These are phyloP conservation scores for Pygoscelis adeliae DNA, from an alignment of 2,113 vertebrate species.

Conservation along the genomic window DNA sequence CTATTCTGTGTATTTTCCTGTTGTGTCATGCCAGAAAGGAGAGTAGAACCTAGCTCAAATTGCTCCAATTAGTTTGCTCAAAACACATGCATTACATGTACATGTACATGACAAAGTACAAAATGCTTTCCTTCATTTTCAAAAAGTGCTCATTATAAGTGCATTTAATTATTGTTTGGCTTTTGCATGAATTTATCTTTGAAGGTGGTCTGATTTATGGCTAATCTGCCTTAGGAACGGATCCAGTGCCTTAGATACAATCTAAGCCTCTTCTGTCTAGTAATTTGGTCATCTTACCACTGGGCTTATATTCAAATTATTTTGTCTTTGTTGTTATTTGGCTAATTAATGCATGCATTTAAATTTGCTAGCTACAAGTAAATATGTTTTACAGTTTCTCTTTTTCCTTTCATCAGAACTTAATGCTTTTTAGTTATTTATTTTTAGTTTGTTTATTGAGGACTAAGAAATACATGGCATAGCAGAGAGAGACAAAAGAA, in stretches of 20 bases:
- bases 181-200: slow-evolving; percentile 3
- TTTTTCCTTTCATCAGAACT: not conserved
- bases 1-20: not conserved
- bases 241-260: not conserved
- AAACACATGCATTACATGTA: not conserved
- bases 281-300: not conserved
- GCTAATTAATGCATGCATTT: not conserved
- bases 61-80: not conserved
- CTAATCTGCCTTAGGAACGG: not conserved
- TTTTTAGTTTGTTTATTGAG: not conserved
- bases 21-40: not conserved
- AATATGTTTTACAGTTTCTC: not conserved
- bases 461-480: not conserved
- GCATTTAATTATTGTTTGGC: not conserved
- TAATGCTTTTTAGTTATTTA: not conserved
- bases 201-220: slow-evolving; percentile 3
- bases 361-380: not conserved
- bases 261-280: not conserved
- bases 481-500: not conserved
- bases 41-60: not conserved
- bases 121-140: not conserved
- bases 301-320: not conserved
- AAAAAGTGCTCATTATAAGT: not conserved
- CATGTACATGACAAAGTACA: not conserved
- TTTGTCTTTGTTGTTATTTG: not conserved